phyloP scores from a whole-genome alignment of 2,113 vertebrate genomes.

The Sigmodon hispidus region DNA sequence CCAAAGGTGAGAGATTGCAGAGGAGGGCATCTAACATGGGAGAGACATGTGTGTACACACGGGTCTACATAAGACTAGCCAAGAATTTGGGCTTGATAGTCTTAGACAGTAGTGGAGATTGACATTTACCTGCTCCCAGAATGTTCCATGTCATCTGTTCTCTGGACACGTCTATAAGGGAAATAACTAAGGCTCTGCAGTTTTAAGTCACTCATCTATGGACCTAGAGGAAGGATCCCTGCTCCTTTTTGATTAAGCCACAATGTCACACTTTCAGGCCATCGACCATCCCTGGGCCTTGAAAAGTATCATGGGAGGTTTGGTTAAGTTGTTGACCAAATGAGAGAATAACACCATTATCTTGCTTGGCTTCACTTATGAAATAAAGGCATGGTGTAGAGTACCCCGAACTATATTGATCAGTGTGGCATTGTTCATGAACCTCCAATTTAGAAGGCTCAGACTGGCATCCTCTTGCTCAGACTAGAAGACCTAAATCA shows the following conservation, averaged over 20 bases:
- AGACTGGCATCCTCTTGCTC: not conserved
- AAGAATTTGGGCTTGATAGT: not conserved
- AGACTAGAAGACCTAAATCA: not conserved
- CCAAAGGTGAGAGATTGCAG: constrained; percentile 87
- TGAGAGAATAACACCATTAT: not conserved
- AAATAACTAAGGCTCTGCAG: not conserved
- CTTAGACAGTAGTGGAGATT: too few species aligned
- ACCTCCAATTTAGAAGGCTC: not conserved
- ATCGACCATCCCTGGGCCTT: not conserved
- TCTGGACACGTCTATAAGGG: not conserved
- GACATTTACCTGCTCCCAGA: not conserved
- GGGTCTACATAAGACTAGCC: not conserved
- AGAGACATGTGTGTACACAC: rapidly evolving
- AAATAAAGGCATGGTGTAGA: not conserved
- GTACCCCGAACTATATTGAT: not conserved
- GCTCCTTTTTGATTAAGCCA: not conserved
- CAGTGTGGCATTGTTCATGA: not conserved
- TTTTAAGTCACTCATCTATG: not conserved
- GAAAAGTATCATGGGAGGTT: not conserved
- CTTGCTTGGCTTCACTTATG: not conserved
- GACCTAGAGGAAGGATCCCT: not conserved
- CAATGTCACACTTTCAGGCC: rapidly evolving
- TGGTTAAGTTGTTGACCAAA: not conserved
- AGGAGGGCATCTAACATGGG: not conserved
- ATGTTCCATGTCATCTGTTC: not conserved